Conservation (phyloP, 2,797 vertebrate species). For the Lycodopsis pacificus region DNA sequence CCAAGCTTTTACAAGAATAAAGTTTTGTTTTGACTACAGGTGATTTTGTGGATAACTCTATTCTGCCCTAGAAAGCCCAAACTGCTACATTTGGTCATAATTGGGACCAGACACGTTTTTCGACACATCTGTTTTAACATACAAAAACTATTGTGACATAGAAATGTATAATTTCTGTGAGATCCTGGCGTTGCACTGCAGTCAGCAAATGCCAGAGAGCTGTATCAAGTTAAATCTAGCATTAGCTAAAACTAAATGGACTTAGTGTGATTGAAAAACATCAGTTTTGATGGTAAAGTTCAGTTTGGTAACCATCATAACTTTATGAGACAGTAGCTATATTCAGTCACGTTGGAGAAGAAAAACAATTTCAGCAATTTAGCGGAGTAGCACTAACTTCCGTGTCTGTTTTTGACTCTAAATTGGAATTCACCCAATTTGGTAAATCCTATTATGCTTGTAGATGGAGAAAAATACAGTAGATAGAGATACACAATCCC, state of each 20-base stretch:
- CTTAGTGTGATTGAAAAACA: neutral
- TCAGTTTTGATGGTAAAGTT: neutral
- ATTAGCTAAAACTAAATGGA: neutral
- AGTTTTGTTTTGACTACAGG: neutral
- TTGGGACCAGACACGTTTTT: neutral
- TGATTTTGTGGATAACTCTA: constrained; percentile 1
- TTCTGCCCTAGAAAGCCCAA: neutral
- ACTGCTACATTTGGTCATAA: too few relatives aligned
- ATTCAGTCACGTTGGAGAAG: neutral
- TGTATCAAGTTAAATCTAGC: neutral
- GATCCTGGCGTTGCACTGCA: neutral
- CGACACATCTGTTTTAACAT: neutral
- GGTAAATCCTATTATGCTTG: neutral
- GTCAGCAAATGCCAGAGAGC: neutral
- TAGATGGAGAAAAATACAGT: neutral
- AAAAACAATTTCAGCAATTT: neutral
- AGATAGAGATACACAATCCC: neutral
- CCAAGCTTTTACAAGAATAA: neutral
- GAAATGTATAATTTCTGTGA: neutral
- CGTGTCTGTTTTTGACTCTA: neutral
- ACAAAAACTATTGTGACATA: neutral
- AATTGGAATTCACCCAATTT: neutral
- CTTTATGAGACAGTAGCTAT: neutral
- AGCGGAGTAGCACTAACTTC: neutral
- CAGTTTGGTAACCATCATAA: neutral